Base-by-base conservation (phyloP, 2,888 invertebrate species). In the Camptogramma bilineatum region DNA sequence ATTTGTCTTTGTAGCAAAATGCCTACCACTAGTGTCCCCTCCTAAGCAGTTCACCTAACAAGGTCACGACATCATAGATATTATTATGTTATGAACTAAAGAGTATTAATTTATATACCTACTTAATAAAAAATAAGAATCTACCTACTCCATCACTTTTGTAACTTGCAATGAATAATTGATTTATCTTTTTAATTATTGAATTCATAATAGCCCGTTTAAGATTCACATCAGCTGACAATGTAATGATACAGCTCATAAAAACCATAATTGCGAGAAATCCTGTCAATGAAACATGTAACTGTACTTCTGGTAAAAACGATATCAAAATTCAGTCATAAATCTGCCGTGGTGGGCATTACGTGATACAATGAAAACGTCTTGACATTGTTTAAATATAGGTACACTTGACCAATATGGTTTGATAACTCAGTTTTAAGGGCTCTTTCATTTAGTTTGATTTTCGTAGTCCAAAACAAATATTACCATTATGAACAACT, bases 251-350 rank as follows among this genome's bases (percentile, higher is more conserved):
- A 65, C 44, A 57, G 55, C 55, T 47, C 39, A 58, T 64, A 66
- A 70, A 68, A 68, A 66, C 51, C 9, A 51, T 57, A 65, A 67
- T 68, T 64, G 44, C 53, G 24, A 56, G 51, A 58, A 68, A 61
- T 63, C 58, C 9, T 39, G 56, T 52, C 55, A 66, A 66, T 68
- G 48, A 62, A 66, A 55, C 53, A n/a, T 63, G 39, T 28, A 72
- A 62, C 70, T 66, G 70, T 65, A 62, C 57, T 60, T 56, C 13
- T 48, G 47, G 50, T 48, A 69, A 68, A 64, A 68, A 72, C 57
- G 8, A 10, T 53, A 56, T 60, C 61, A 50, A 60, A 61, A 66
- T 68, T 63, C 68, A 57, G 59, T 63, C 64, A 64, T 69, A 69
- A 71, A 69, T 68, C 64, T 65, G 55, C 10, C 52, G 19, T 16